phyloP scores from a whole-genome alignment of 2,797 vertebrate species.

The Eospalax fontanierii region DNA sequence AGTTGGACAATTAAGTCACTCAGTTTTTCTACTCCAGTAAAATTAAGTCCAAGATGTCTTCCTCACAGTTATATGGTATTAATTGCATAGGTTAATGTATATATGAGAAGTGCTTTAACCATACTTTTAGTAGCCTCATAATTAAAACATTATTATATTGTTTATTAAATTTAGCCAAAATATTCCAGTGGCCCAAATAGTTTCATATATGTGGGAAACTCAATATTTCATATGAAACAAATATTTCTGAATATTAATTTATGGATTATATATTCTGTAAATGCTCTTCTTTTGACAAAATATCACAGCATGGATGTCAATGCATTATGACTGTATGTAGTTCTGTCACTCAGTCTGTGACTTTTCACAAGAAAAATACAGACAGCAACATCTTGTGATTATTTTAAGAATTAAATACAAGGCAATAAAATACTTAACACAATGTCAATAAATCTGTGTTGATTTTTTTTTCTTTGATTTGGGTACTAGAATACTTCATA shows the following conservation, averaged over 20 bases:
- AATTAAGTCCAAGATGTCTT: not conserved
- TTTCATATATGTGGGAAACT: not conserved
- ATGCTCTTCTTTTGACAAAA: not conserved
- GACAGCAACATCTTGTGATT: not conserved
- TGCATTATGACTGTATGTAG: not conserved
- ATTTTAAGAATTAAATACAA: not conserved
- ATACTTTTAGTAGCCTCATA: not conserved
- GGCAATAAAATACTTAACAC: not conserved
- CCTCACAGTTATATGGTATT: not conserved
- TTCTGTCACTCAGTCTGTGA: not conserved
- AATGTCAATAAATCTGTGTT: not conserved
- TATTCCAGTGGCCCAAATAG: not conserved
- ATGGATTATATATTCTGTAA: not conserved
- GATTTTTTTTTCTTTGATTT: conserved; percentile 10
- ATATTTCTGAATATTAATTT: conserved; percentile 9
- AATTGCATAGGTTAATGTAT: not conserved
- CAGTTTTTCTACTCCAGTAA: not conserved
- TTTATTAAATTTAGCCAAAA: conserved; percentile 56
- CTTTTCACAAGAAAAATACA: not conserved
- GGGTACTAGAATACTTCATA: not conserved
- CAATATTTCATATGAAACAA: not conserved
- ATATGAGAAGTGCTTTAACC: not conserved
- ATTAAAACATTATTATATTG: not conserved
- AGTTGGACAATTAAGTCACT: not conserved
- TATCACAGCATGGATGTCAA: accelerated